These are phyloP conservation scores for human DNA, from an alignment of 2,113 vertebrate species.

Conservation along the genomic window DNA sequence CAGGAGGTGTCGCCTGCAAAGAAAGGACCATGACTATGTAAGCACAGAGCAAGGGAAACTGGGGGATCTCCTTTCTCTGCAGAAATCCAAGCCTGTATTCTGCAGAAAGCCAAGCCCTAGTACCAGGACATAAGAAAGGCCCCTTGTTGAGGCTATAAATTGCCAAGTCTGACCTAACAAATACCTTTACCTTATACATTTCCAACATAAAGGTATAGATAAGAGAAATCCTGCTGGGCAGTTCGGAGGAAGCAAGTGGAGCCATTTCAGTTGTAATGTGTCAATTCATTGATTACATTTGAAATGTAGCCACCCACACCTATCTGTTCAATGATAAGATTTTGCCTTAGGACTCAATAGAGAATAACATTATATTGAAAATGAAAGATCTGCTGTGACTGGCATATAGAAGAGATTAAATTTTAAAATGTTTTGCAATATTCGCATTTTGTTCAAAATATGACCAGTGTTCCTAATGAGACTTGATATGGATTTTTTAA, in stretches of 20 bases:
- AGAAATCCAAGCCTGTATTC: neutral
- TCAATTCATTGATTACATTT: conserved; percentile 64
- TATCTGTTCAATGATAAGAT: neutral
- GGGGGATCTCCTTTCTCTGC: too few species aligned
- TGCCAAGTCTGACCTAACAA: neutral
- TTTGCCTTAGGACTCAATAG: conserved; percentile 58
- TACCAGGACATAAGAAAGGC: neutral
- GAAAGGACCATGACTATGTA: neutral
- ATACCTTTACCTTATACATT: neutral
- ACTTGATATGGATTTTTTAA: conserved; percentile 4
- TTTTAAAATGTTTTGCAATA: conserved; percentile 13
- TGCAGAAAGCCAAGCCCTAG: neutral
- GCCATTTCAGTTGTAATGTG: neutral
- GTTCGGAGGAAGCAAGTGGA: neutral
- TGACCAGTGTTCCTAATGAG: neutral
- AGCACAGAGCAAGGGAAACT: neutral
- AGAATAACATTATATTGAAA: conserved; percentile 23
- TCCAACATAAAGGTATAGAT: neutral
- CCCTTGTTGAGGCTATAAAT: neutral
- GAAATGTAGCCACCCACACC: neutral
- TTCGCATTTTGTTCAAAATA: conserved; percentile 42
- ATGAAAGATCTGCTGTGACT: conserved; percentile 20
- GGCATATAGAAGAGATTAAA: neutral
- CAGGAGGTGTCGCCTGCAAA: neutral
- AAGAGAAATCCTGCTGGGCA: neutral